Evolutionary conservation across 92 coral and sea anemone species (phyloP).

Genomic region (Phymanthus crucifer): DNA sequence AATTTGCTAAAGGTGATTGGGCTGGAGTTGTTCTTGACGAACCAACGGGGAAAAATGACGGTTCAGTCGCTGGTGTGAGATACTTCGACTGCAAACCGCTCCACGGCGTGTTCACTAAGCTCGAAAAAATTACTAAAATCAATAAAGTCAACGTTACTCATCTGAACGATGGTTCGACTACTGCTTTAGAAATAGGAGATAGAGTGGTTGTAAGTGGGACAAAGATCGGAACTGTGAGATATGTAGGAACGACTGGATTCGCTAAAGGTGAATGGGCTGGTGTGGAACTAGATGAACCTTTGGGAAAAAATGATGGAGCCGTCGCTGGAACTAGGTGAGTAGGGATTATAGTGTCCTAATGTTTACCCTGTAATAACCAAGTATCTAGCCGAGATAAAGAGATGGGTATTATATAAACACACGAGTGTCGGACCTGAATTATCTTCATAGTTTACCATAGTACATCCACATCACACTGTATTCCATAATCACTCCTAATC

Average conservation of each 20-base stretch:
- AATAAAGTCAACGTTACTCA: constrained; percentile 61
- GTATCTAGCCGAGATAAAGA: constrained; percentile 11
- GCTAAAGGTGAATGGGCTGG: constrained; percentile 99
- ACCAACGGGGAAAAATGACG: constrained; percentile 88
- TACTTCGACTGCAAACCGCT: constrained; percentile 86
- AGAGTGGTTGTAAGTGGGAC: constrained; percentile 91
- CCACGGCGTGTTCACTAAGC: constrained; percentile 92
- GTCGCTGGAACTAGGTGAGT: constrained; percentile 99
- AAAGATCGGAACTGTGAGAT: constrained; percentile 80
- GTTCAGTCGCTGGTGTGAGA: constrained; percentile 90
- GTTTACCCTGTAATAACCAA: not conserved
- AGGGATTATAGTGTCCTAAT: not conserved
- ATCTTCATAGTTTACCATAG: not conserved
- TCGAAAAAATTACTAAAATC: constrained; percentile 82
- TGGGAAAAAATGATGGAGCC: constrained; percentile 98
- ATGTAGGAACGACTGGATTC: constrained; percentile 92
- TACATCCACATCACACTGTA: not conserved
- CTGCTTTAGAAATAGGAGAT: constrained; percentile 84
- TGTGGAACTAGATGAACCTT: constrained; percentile 87
- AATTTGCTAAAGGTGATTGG: constrained; percentile 98
- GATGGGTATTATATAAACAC: not conserved
- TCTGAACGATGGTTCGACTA: constrained; percentile 34
- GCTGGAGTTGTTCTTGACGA: constrained; percentile 94
- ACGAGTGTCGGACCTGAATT: not conserved
- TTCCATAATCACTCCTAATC: not conserved